Evolutionary conservation across 1,140 invertebrate species (phyloP).

Genomic region (honey bee (Apis mellifera)): DNA sequence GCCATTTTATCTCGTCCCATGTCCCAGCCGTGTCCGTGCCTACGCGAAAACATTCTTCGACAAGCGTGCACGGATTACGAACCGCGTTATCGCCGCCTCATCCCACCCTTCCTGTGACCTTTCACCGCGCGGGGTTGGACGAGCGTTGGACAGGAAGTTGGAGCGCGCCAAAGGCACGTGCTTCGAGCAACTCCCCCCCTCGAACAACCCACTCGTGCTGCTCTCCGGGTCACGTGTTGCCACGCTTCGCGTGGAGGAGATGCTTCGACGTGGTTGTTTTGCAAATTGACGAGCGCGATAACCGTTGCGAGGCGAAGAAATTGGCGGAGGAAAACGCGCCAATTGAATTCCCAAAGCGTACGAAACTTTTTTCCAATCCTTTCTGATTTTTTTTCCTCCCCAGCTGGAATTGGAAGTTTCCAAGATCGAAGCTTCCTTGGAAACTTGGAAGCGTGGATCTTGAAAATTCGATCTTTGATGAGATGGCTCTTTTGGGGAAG

Average conservation of each 20-base stretch:
- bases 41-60: slow-evolving; percentile 36
- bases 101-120: not conserved
- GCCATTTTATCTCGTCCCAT: not conserved
- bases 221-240: not conserved
- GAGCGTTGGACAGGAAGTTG: not conserved
- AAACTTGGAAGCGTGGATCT: too few species aligned
- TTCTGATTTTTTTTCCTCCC: too few species aligned
- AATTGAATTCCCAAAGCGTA: not conserved
- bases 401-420: too few species aligned
- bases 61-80: not conserved
- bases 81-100: slow-evolving; percentile 17
- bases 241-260: not conserved
- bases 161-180: not conserved
- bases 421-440: too few species aligned
- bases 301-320: not conserved
- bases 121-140: not conserved
- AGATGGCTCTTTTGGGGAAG: too few species aligned
- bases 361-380: not conserved
- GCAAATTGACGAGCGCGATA: not conserved
- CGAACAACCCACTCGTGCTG: not conserved
- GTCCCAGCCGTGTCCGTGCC: slow-evolving; percentile 13
- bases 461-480: too few species aligned
- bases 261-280: not conserved
- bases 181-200: not conserved
- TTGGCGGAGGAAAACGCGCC: not conserved